Evolutionary conservation across 2,113 vertebrate species (phyloP), one percentile per base, ranked within the genome.

Genomic region (Hypocryptadius cinnamomeus): DNA sequence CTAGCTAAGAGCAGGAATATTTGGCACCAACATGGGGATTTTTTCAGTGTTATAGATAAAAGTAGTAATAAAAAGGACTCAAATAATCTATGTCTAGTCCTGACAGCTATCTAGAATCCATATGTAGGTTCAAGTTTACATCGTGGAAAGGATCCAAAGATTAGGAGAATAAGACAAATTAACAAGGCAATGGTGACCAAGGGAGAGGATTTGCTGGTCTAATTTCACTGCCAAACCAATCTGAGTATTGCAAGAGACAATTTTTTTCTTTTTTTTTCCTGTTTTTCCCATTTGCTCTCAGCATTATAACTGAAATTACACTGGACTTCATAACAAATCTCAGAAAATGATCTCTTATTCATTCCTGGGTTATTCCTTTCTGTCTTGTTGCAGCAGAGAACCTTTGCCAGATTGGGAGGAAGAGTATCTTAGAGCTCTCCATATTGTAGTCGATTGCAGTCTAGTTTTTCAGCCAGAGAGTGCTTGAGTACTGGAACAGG

Each of bases 11-110:
- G 37, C 40, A 40, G 40, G 53, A 44, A n/a, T 85, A 68, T 71
- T 76, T 60, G 59, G 9, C 24, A 71, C 11, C 15, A n/a, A 9
- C 54, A 24, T 0, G 0, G 35, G 0, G 5, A 23, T 30, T 65
- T 77, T 73, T 70, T 74, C 31, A 63, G 19, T 51, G 6, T 27
- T 69, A 25, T 16, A 63, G 56, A 4, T 70, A 80, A 57, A 15
- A 42, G 21, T 48, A 42, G 12, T 63, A 25, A 64, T 69, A 51
- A 87, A 86, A 79, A 22, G 37, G 20, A 30, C n/a, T 64, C 81
- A 31, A 25, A 39, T 47, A 76, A 42, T 64, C 2, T 1, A 2
- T 35, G 8, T 74, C 33, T 81, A 40, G 22, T 94, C 51, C 30
- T 71, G 56, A 87, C 51, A 90, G 24, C 35, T 70, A 8, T 84